These are phyloP conservation scores for Plecotus auritus DNA, from an alignment of 2,113 vertebrate genomes.

Conservation along the genomic window DNA sequence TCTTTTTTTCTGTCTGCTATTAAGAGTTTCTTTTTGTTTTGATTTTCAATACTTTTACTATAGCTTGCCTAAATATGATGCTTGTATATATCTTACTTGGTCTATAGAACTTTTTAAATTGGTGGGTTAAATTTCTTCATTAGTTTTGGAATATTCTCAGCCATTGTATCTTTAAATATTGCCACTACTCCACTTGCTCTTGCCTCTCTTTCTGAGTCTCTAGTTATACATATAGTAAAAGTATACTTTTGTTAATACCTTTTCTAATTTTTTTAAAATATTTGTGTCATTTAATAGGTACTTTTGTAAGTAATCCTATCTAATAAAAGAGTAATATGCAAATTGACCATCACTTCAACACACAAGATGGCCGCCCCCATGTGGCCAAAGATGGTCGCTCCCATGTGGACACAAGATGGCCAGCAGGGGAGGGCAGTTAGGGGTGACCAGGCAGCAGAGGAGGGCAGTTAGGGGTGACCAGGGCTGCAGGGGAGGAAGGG, in stretches of 20 bases:
- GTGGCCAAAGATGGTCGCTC: too few relatives aligned
- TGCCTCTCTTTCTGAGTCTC: background rate
- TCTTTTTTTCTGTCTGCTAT: background rate
- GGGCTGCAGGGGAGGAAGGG: too few relatives aligned
- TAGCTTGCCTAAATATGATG: background rate
- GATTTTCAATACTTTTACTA: background rate
- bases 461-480: too few relatives aligned
- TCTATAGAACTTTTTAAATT: background rate
- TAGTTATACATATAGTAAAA: background rate
- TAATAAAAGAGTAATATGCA: too few relatives aligned
- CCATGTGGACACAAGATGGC: too few relatives aligned
- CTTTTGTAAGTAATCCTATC: background rate
- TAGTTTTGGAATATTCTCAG: background rate
- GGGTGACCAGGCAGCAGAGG: too few relatives aligned
- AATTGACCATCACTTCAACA: too few relatives aligned
- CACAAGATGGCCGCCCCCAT: too few relatives aligned
- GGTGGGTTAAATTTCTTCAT: background rate
- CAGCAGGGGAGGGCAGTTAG: too few relatives aligned
- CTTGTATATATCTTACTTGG: background rate
- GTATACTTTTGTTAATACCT: background rate
- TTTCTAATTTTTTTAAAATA: background rate
- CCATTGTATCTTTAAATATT: background rate
- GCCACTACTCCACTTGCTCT: background rate
- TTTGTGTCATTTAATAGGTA: background rate
- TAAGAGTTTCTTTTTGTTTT: background rate